Conservation (phyloP, 2,113 vertebrate genomes). For the Hemiscyllium ocellatum region DNA sequence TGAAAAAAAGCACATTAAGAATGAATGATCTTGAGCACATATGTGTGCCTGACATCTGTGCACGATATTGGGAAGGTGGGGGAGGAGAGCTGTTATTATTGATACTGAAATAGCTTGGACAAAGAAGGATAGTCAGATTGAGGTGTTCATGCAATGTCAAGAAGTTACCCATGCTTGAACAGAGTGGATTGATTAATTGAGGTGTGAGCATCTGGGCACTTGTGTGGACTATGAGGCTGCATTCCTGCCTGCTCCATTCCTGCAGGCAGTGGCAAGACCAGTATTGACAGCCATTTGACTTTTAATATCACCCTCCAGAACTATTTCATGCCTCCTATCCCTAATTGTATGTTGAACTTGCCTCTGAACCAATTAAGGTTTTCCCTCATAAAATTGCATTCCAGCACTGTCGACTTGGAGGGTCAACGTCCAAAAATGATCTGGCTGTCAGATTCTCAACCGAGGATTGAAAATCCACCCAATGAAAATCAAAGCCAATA, state of each 20-base stretch:
- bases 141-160: not conserved
- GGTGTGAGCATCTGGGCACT: not conserved
- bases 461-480: not conserved
- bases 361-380: not conserved
- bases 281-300: not conserved
- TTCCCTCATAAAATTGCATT: not conserved
- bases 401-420: too few species aligned
- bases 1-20: too few species aligned
- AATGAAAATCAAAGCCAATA: not conserved
- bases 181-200: not conserved
- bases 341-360: not conserved
- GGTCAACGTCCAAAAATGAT: not conserved
- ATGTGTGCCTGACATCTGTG: not conserved
- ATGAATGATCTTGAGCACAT: not conserved
- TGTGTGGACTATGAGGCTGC: not conserved
- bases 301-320: not conserved
- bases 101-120: not conserved
- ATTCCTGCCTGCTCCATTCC: not conserved
- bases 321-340: not conserved
- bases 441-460: not conserved
- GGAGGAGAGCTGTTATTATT: not conserved
- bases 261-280: not conserved
- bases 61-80: too few species aligned
- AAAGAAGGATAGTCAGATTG: not conserved
- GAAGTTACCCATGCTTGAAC: not conserved